These are phyloP conservation scores for Heliocidaris erythrogramma DNA, from an alignment of 35 echinoderm and acorn worm species.

Conservation along the genomic window DNA sequence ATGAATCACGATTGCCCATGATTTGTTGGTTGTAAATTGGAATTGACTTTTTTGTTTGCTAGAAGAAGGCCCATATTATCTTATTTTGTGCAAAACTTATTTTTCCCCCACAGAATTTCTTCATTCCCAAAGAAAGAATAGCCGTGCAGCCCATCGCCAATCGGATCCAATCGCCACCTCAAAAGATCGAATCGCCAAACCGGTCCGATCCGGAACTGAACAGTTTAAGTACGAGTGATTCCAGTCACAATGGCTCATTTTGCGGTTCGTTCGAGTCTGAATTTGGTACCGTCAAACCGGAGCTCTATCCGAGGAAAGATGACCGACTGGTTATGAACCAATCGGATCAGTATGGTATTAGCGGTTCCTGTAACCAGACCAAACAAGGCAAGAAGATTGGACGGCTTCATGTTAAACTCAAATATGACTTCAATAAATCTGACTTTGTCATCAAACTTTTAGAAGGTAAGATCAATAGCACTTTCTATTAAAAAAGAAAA, in stretches of 20 bases:
- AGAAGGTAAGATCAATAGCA: conserved; percentile 56
- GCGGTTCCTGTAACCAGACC: background rate
- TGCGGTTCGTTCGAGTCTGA: conserved; percentile 71
- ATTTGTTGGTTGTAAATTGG: too few species aligned
- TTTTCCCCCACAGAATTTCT: conserved; percentile 79
- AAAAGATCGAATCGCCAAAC: conserved; percentile 35
- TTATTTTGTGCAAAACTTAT: background rate
- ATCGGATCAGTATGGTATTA: background rate
- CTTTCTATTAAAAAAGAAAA: background rate
- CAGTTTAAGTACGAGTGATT: conserved; percentile 60
- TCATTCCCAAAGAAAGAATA: conserved; percentile 70
- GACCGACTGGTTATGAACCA: conserved; percentile 52
- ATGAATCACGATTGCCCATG: too few species aligned
- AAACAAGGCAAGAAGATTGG: conserved; percentile 51
- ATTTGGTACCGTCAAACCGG: conserved; percentile 70
- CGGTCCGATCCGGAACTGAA: conserved; percentile 26
- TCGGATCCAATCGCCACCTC: conserved; percentile 24
- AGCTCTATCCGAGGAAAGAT: conserved; percentile 74
- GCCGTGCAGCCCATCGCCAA: conserved; percentile 58
- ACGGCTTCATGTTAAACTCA: conserved; percentile 73
- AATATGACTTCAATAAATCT: conserved; percentile 78
- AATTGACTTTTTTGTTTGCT: too few species aligned
- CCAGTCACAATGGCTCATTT: conserved; percentile 52
- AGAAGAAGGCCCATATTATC: too few species aligned
- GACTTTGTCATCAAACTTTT: conserved; percentile 74